A percentile compares a stretch with the other conserved stretches of the same genome.
These are phyloP conservation scores for Gorsachius goisagi DNA, from an alignment of 2,113 vertebrate genomes.

Conservation along the genomic window DNA sequence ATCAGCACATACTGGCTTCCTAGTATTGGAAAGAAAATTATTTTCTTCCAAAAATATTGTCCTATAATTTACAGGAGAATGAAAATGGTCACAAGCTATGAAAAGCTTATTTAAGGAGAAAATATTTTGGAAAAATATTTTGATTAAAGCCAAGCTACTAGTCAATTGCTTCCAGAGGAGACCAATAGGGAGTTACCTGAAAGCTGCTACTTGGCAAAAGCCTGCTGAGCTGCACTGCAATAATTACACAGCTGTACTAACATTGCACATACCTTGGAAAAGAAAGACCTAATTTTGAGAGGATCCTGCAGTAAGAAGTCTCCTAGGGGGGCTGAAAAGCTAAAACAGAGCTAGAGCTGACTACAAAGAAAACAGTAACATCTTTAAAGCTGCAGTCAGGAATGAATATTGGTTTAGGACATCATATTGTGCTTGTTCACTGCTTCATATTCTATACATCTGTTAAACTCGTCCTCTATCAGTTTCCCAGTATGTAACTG, in stretches of 20 bases:
- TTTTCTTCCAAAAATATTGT: not conserved
- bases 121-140: slow-evolving; percentile 6
- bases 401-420: not conserved
- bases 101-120: slow-evolving; percentile 22
- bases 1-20: slow-evolving; percentile 12
- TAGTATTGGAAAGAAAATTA: not conserved
- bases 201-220: slow-evolving; percentile 8
- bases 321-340: not conserved
- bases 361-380: not conserved
- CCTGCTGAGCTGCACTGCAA: slow-evolving; percentile 13
- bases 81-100: not conserved
- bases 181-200: not conserved
- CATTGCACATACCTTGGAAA: not conserved
- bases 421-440: not conserved
- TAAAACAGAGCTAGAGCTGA: not conserved
- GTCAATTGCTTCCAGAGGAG: slow-evolving; percentile 20
- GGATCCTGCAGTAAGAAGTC: not conserved
- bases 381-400: not conserved
- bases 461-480: not conserved
- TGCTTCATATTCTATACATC: not conserved
- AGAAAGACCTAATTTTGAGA: not conserved
- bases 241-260: not conserved
- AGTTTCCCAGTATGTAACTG: not conserved
- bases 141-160: not conserved
- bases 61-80: not conserved